phyloP scores from a whole-genome alignment of 2,113 vertebrate genomes.

The Oryctolagus cuniculus region mOryCun1.1 NC_091440.1:46293501-46294000 shows the following conservation, averaged over 20 bases:
- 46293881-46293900: constrained; percentile 54
- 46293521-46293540: too few species aligned
- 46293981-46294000: constrained; percentile 67
- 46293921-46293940: constrained; percentile 55
- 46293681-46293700: not conserved
- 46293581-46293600: too few species aligned
- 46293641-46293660: constrained; percentile 21
- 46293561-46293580: too few species aligned
- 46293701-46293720: not conserved
- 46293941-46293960: constrained; percentile 26
- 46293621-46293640: not conserved
- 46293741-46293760: not conserved
- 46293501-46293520: too few species aligned
- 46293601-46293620: constrained; percentile 20
- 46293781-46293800: not conserved
- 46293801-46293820: not conserved
- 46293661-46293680: not conserved
- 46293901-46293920: constrained; percentile 65
- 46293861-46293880: constrained; percentile 46
- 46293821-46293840: constrained; percentile 48
- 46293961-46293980: constrained; percentile 67
- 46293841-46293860: constrained; percentile 22
- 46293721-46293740: not conserved
- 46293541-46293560: too few species aligned
- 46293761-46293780: not conserved